Evolutionary conservation across 2,888 invertebrate genomes (phyloP), one percentile per base, ranked within the genome.

Genomic region (Tryphoninae sp.): DNA sequence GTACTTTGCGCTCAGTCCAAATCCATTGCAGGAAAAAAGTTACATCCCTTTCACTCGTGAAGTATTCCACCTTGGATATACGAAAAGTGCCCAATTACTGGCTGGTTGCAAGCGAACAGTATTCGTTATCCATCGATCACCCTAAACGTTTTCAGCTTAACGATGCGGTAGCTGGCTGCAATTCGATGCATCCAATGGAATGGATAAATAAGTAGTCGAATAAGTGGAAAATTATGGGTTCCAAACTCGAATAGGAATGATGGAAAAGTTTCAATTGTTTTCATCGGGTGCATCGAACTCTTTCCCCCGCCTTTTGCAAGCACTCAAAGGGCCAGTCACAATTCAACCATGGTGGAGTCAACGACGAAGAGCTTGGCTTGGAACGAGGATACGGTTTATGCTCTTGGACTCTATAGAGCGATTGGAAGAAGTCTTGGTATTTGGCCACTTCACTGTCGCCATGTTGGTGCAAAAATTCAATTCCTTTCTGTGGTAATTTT

Each of bases 311-410:
- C 55, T 19, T 16, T 19, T 9, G 9, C 19, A 55, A 55, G 8
- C 8, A 19, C 16, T 16, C 8, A 3, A 19, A 55, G 19, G 7
- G 16, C 16, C 75, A 67, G 67, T 67, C 49, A 26, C 59, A 11
- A 3, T 2, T 59, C 67, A 19, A 75, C 75, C 75, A 75, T 75
- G 75, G 49, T 45, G 23, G 67, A 59, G 67, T 65, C 45, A 2
- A 16, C 26, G 58, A 11, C 33, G 2, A 65, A 45, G 16, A 40
- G 45, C n/a, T 8, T 42, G 16, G 2, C 49, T 8, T 83, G 83
- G 83, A 79, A 81, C 22, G 16, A 68, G 1, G 81, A 81, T 23
- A 80, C 78, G 0, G 22, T 13, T 22, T 76, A 81, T 53, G 83
- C 83, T 59, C 73, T 83, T 42, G 78, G 76, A 49, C 68, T 78